Conservation (phyloP, 2,797 vertebrate genomes). For the Valencia hispanica region DNA sequence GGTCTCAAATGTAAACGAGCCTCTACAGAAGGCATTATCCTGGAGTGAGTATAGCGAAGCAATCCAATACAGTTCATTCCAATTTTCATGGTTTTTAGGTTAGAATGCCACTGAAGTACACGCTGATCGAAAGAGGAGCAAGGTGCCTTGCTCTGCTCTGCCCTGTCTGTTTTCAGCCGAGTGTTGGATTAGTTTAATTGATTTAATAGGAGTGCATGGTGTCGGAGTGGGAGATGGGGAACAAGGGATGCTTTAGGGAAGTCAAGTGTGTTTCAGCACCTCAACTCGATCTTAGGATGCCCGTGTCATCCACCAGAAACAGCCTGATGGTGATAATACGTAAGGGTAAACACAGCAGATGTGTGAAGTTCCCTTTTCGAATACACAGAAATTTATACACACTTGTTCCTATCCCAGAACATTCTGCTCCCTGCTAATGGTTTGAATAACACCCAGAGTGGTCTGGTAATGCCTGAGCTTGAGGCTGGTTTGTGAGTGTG, state of each 20-base stretch:
- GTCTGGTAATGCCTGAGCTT: conserved; percentile 62
- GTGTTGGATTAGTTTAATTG: conserved; percentile 81
- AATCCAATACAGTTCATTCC: conserved; percentile 70
- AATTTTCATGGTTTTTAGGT: conserved; percentile 73
- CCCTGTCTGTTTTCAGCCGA: conserved; percentile 72
- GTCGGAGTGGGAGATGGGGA: conserved; percentile 69
- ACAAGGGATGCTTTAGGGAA: conserved; percentile 70
- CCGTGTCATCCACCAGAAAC: conserved; percentile 58
- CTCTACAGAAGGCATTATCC: conserved; percentile 64
- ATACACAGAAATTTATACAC: conserved; percentile 61
- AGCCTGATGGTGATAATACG: conserved; percentile 49
- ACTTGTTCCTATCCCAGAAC: conserved; percentile 67
- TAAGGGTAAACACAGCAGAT: conserved; percentile 34
- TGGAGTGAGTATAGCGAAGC: conserved; percentile 68
- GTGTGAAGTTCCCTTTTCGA: conserved; percentile 37
- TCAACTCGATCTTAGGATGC: conserved; percentile 69
- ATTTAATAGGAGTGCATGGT: conserved; percentile 77
- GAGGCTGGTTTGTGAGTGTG: conserved; percentile 14
- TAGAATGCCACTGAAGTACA: conserved; percentile 76
- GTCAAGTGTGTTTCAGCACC: conserved; percentile 76
- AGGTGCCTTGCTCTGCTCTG: conserved; percentile 66
- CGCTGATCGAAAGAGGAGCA: conserved; percentile 60
- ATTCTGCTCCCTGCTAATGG: conserved; percentile 80
- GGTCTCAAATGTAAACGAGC: conserved; percentile 53
- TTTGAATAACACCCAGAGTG: conserved; percentile 82